A percentile compares a stretch with the other conserved stretches of the same genome.
Conservation (phyloP, 2,797 vertebrate genomes). For the Chelidonichthys spinosus region DNA sequence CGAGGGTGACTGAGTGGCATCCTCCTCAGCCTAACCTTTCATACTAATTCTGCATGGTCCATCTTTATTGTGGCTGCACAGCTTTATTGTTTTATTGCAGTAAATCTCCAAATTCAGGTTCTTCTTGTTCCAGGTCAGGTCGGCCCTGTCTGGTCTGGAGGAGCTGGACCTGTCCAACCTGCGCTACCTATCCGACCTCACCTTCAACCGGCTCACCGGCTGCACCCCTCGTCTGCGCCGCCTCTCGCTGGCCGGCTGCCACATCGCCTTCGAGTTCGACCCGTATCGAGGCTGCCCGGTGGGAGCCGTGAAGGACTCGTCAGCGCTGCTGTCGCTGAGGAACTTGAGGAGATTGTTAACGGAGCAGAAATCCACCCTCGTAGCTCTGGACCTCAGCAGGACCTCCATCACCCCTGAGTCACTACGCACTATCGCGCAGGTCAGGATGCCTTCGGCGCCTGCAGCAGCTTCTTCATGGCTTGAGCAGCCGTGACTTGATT, state of each 20-base stretch:
- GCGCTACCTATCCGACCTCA: slow-evolving; percentile 86
- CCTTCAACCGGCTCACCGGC: slow-evolving; percentile 86
- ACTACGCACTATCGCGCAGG: slow-evolving; percentile 81
- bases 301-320: slow-evolving; percentile 75
- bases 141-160: slow-evolving; percentile 73
- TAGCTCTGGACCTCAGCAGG: slow-evolving; percentile 85
- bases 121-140: slow-evolving; percentile 64
- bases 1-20: not conserved
- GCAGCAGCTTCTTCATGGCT: not conserved
- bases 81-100: slow-evolving; percentile 3
- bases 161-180: slow-evolving; percentile 84
- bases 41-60: not conserved
- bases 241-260: slow-evolving; percentile 87
- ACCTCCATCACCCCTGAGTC: slow-evolving; percentile 85
- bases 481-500: not conserved
- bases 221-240: slow-evolving; percentile 81
- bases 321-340: slow-evolving; percentile 83
- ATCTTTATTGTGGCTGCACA: not conserved
- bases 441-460: slow-evolving; percentile 47
- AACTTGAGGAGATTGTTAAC: slow-evolving; percentile 82
- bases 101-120: not conserved
- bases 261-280: slow-evolving; percentile 86
- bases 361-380: slow-evolving; percentile 76
- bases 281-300: slow-evolving; percentile 74
- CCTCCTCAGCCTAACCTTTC: slow-evolving; percentile 3